These are phyloP conservation scores for Hemibagrus wyckioides DNA, from an alignment of 2,113 vertebrate genomes.

Conservation along the genomic window DNA sequence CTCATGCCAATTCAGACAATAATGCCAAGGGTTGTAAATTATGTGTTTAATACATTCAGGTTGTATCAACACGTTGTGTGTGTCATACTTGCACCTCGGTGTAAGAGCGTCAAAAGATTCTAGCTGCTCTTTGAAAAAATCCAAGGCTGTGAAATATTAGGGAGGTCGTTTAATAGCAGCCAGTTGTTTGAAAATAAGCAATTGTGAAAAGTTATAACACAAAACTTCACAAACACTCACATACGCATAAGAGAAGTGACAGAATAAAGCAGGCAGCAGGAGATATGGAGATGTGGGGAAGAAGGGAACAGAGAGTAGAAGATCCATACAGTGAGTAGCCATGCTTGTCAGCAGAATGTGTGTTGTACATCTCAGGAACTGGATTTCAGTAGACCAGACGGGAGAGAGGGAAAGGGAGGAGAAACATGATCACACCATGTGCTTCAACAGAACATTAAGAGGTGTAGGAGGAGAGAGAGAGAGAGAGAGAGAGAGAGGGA, in stretches of 20 bases:
- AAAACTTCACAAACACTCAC: neutral
- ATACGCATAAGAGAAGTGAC: neutral
- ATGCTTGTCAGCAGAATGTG: neutral
- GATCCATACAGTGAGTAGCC: neutral
- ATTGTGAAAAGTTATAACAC: constrained; percentile 20
- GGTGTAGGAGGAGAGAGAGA: neutral
- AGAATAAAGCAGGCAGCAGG: neutral
- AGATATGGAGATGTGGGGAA: neutral
- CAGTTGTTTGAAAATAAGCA: neutral
- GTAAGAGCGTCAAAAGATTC: neutral
- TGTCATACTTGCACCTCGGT: neutral
- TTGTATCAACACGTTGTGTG: constrained; percentile 33
- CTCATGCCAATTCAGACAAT: constrained; percentile 17
- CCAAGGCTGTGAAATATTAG: neutral
- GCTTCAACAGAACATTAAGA: neutral
- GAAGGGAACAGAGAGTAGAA: constrained; percentile 1
- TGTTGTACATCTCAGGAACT: neutral
- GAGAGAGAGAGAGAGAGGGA: neutral
- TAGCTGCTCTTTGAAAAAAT: neutral
- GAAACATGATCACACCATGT: neutral
- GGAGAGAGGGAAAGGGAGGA: neutral
- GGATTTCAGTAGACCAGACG: constrained; percentile 8
- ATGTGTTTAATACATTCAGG: constrained; percentile 22
- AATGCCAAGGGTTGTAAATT: constrained; percentile 26
- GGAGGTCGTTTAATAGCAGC: neutral